Evolutionary conservation across 2,797 vertebrate genomes (phyloP), one percentile per base, ranked within the genome.

Genomic region (Streptopelia turtur): DNA sequence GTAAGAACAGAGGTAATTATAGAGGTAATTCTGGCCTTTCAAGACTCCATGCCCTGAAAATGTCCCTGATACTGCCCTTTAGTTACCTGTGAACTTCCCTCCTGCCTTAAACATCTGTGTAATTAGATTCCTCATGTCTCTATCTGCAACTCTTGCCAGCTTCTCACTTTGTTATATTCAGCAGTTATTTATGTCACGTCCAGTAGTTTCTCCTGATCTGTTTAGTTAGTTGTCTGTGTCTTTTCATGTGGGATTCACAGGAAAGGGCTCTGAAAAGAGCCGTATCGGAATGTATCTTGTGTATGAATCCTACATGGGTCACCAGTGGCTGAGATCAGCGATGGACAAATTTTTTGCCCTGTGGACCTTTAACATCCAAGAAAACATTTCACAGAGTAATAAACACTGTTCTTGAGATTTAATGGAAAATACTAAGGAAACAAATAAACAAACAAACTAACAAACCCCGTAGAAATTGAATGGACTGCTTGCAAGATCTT

Each of bases 391-490:
- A 39, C 16, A 72, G 31, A 30, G 56, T 52, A 5, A 25, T 92
- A 24, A 68, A 57, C 28, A 57, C 15, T 27, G 25, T 56, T 39
- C 11, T 35, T 16, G 28, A 59, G 16, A 60, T 52, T 52, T 61
- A 55, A 16, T 45, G 20, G 14, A 63, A 82, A 74, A 45, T 21
- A 66, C 24, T 53, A 13, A 10, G 16, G 8, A 72, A 50, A 9
- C 2, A 45, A 87, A 39, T 7, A 49, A 78, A 35, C 18, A 39
- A 71, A n/a, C 16, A 22, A 50, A 76, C 39, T 39, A 39, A 37
- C n/a, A 65, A 2, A 0, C 1, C 1, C 6, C 35, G 8, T 50
- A 50, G 16, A 55, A 80, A 33, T 0, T 13, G 45, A 64, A 64
- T 21, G 11, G 16, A 52, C 28, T 47, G 5, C 45, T 72, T 66